Percentiles rank a stretch among this genome's conserved stretches.
phyloP scores from a whole-genome alignment of 2,888 invertebrate genomes.

The Lysandra bellargus region DNA sequence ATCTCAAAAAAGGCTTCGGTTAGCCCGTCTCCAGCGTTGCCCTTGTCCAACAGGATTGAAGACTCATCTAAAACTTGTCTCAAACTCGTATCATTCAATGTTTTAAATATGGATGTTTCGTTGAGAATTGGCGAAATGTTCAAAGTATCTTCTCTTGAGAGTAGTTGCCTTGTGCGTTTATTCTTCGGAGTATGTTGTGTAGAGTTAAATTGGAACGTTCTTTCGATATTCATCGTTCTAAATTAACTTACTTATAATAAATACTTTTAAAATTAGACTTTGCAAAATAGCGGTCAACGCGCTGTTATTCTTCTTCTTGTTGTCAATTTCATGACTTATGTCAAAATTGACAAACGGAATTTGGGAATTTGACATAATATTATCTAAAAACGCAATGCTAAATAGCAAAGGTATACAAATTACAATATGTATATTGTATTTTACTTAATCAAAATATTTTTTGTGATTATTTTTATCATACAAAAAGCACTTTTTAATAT shows the following conservation, averaged over 20 bases:
- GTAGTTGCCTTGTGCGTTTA: conserved; percentile 58
- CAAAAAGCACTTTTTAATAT: background rate
- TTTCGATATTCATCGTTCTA: conserved; percentile 55
- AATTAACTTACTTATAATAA: background rate
- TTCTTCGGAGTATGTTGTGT: conserved; percentile 64
- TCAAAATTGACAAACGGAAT: background rate
- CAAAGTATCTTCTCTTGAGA: conserved; percentile 67
- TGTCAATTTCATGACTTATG: background rate
- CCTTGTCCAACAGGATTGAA: conserved; percentile 58
- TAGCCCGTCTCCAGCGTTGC: conserved; percentile 60
- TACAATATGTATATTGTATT: background rate
- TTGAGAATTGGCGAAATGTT: conserved; percentile 72
- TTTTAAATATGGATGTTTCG: conserved; percentile 73
- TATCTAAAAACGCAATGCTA: background rate
- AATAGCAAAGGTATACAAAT: background rate
- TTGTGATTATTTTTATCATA: background rate
- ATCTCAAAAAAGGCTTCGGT: conserved; percentile 74
- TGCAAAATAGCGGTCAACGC: conserved; percentile 7
- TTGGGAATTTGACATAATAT: background rate
- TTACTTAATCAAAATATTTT: background rate
- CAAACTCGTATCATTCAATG: conserved; percentile 70
- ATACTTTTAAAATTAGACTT: background rate
- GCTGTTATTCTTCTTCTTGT: background rate
- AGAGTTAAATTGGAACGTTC: conserved; percentile 59
- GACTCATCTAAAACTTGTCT: conserved; percentile 72